A percentile compares a stretch with the other conserved stretches of the same genome.
phyloP scores from a whole-genome alignment of 2,888 invertebrate genomes.

The Automeris io region DNA sequence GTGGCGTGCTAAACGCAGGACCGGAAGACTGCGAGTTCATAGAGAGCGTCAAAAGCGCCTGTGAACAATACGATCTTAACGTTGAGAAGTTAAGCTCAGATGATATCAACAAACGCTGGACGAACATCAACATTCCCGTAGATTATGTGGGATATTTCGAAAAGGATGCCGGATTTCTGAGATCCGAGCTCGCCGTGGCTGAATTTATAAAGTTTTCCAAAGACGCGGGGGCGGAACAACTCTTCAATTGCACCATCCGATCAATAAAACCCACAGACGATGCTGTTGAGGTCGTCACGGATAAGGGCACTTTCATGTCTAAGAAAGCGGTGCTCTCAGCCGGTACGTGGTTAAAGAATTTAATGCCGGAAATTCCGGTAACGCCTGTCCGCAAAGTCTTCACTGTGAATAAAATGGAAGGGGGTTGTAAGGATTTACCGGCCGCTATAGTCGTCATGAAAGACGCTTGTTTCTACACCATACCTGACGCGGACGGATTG shows the following conservation, averaged over 20 bases:
- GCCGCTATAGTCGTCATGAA: background rate
- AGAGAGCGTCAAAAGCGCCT: background rate
- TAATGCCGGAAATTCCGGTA: constrained; percentile 7
- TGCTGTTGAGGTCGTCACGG: constrained; percentile 5
- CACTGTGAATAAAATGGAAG: constrained; percentile 5
- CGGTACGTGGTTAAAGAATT: constrained; percentile 7
- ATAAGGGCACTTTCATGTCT: constrained; percentile 4
- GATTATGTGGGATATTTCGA: constrained; percentile 7
- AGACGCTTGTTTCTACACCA: background rate
- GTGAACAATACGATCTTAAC: constrained; percentile 2
- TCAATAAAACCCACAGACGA: constrained; percentile 1
- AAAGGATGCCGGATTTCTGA: constrained; percentile 4
- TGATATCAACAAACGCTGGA: constrained; percentile 5
- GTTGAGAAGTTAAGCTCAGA: constrained; percentile 3
- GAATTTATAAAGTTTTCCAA: constrained; percentile 3
- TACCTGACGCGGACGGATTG: constrained; percentile 4
- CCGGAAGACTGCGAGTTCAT: constrained; percentile 5
- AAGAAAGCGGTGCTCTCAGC: constrained; percentile 5
- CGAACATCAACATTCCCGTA: background rate
- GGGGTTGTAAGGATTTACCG: constrained; percentile 1
- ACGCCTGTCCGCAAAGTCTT: constrained; percentile 4
- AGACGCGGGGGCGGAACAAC: constrained; percentile 5
- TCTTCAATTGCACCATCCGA: constrained; percentile 4
- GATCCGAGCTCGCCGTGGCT: constrained; percentile 2
- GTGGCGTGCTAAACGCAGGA: constrained; percentile 8